Conservation (phyloP, 2,797 vertebrate genomes). For the Peromyscus aztecus region DNA sequence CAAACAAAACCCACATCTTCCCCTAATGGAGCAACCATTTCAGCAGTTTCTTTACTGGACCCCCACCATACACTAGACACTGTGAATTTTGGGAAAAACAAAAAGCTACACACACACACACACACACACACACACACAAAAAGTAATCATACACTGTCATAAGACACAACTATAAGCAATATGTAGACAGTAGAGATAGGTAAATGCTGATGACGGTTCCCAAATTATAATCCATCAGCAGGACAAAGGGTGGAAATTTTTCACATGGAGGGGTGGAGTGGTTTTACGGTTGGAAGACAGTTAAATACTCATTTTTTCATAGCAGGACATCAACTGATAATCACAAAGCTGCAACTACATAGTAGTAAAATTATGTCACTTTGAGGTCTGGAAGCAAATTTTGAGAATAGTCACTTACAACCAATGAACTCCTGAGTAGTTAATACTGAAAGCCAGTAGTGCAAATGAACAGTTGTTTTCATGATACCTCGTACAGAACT, state of each 20-base stretch:
- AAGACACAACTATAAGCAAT: neutral
- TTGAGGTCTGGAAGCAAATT: conserved; percentile 15
- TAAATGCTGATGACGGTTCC: neutral
- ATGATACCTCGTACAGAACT: neutral
- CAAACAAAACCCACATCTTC: neutral
- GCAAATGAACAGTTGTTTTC: conserved; percentile 5
- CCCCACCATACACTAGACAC: neutral
- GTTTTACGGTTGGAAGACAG: neutral
- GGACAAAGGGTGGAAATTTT: neutral
- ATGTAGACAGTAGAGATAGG: neutral
- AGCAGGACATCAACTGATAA: neutral
- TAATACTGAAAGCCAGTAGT: neutral
- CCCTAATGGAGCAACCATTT: neutral
- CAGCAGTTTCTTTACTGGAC: neutral
- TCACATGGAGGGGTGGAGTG: neutral
- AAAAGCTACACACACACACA: neutral
- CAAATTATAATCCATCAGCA: neutral
- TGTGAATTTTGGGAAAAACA: conserved; percentile 16
- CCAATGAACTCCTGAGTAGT: neutral
- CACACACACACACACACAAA: neutral
- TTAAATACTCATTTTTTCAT: neutral
- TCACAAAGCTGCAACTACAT: neutral
- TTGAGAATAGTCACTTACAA: neutral
- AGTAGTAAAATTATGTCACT: neutral
- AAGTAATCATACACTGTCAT: neutral